These are phyloP conservation scores for Julus scandinavius DNA, from an alignment of 2,888 invertebrate genomes.

Conservation along the genomic window DNA sequence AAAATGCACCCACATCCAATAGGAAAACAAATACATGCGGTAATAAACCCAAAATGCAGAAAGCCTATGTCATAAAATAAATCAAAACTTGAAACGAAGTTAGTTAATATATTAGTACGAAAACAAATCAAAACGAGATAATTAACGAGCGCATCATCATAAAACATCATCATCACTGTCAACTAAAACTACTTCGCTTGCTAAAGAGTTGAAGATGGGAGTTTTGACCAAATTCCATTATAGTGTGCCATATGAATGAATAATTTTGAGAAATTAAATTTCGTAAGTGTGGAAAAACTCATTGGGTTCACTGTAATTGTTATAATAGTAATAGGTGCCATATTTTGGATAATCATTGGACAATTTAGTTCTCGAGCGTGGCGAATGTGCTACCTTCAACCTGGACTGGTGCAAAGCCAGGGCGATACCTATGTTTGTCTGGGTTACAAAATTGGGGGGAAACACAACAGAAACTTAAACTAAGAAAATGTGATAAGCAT, in stretches of 20 bases:
- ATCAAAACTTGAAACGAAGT: too few species aligned
- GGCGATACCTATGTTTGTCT: constrained; percentile 55
- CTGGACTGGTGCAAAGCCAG: constrained; percentile 55
- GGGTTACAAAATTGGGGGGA: constrained; percentile 34
- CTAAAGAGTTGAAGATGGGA: constrained; percentile 35
- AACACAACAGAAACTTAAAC: constrained; percentile 56
- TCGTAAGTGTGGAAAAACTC: constrained; percentile 44
- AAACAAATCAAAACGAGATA: too few species aligned
- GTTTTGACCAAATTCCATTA: constrained; percentile 30
- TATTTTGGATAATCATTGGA: constrained; percentile 3
- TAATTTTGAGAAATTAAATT: constrained; percentile 37
- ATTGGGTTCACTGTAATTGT: constrained; percentile 24
- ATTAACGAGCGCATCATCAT: too few species aligned
- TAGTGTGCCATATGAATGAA: background rate
- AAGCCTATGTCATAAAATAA: too few species aligned
- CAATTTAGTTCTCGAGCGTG: constrained; percentile 30
- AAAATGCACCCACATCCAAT: too few species aligned
- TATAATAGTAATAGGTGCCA: constrained; percentile 30
- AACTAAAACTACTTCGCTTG: too few species aligned
- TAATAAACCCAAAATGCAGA: too few species aligned
- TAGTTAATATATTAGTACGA: too few species aligned
- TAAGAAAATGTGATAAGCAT: constrained; percentile 52
- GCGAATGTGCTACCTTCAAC: constrained; percentile 56
- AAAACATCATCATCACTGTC: too few species aligned
- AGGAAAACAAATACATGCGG: too few species aligned